Evolutionary conservation across 2,797 vertebrate species (phyloP).

Genomic region (Orientallactaga sibirica): DNA sequence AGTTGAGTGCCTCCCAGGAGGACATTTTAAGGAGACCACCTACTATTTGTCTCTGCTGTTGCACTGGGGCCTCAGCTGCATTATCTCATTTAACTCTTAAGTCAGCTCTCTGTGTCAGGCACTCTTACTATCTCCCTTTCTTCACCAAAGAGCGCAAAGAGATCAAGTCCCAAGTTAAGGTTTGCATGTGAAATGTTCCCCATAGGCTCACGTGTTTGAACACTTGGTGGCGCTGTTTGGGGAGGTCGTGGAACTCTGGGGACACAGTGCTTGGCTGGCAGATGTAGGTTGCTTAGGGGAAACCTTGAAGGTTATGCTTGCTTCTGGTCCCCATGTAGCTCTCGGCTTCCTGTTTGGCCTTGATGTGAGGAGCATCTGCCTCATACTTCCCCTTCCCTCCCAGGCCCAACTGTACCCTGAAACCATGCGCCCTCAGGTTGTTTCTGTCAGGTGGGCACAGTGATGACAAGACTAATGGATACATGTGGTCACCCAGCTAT

Average conservation of each 20-base stretch:
- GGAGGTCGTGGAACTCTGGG: neutral
- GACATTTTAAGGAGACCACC: neutral
- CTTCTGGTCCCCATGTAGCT: too few species aligned
- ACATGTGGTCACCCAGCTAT: neutral
- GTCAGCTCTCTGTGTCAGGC: neutral
- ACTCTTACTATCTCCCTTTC: neutral
- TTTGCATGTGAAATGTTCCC: neutral
- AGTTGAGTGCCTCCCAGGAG: neutral
- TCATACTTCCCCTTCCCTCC: neutral
- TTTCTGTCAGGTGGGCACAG: neutral
- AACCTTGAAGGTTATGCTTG: rapidly evolving
- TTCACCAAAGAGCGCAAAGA: neutral
- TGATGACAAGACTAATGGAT: neutral
- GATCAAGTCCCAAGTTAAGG: neutral
- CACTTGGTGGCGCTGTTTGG: neutral
- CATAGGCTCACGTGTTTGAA: neutral
- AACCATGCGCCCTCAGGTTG: neutral
- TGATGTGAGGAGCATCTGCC: too few species aligned
- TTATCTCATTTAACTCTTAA: neutral
- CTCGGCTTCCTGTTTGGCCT: neutral
- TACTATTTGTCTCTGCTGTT: neutral
- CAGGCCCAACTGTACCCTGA: neutral
- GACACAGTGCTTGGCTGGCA: neutral
- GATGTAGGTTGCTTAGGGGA: too few species aligned
- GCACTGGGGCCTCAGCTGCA: neutral